Evolutionary conservation across 2,888 invertebrate species (phyloP).

Genomic region (Dasysyrphus albostriatus): DNA sequence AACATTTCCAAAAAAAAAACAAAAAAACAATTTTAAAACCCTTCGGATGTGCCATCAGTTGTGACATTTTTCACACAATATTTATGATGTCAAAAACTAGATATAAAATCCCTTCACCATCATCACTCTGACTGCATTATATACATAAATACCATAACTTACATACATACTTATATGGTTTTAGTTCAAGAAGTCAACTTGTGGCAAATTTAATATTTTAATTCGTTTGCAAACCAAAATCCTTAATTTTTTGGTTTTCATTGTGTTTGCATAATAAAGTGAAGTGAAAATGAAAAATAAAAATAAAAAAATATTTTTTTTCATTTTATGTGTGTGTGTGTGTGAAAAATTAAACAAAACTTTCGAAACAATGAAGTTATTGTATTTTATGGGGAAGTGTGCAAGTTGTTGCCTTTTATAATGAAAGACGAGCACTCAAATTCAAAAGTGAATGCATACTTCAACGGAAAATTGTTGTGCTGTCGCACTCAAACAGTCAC

Average conservation of each 20-base stretch:
- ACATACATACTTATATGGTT: too few relatives aligned
- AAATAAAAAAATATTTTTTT: too few relatives aligned
- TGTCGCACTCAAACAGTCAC: background rate
- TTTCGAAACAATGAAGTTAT: constrained; percentile 41
- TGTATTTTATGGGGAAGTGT: constrained; percentile 20
- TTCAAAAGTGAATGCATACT: constrained; percentile 34
- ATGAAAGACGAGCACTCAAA: constrained; percentile 19
- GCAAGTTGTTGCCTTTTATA: constrained; percentile 27
- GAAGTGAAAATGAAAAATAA: constrained; percentile 9
- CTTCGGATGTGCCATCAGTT: constrained; percentile 2
- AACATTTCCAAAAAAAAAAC: background rate
- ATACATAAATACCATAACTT: too few relatives aligned
- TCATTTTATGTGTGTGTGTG: background rate
- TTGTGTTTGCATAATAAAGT: constrained; percentile 33
- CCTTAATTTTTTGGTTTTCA: constrained; percentile 16
- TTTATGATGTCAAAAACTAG: constrained; percentile 12
- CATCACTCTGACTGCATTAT: too few relatives aligned
- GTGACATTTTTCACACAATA: constrained; percentile 1
- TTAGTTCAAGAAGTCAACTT: constrained; percentile 12
- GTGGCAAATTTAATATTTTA: constrained; percentile 33
- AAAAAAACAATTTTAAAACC: background rate
- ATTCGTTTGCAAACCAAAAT: constrained; percentile 16
- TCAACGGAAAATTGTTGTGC: constrained; percentile 11
- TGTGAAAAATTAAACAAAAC: constrained; percentile 32
- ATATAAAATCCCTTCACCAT: background rate